A percentile compares a stretch with the other conserved stretches of the same genome.
Evolutionary conservation across 2,888 invertebrate genomes (phyloP).

Genomic region (Dasypogon diadema): DNA sequence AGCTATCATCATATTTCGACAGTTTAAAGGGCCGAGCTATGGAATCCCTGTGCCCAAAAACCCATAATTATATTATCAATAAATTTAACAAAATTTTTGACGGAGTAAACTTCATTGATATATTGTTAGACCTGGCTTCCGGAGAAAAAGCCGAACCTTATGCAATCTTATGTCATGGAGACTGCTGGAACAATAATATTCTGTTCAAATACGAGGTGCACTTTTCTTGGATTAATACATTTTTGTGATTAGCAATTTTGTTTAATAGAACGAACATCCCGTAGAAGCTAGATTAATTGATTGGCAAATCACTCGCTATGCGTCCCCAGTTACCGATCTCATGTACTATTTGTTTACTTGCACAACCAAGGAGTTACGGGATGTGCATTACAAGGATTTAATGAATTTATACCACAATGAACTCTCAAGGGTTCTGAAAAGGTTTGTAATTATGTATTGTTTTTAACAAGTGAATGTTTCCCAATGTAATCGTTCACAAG

Average conservation of each 20-base stretch:
- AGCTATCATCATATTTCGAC: constrained; percentile 60
- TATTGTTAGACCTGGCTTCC: constrained; percentile 58
- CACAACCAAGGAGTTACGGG: constrained; percentile 61
- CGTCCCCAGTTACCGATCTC: constrained; percentile 64
- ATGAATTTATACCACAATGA: constrained; percentile 62
- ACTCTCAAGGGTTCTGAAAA: constrained; percentile 59
- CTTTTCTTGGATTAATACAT: not conserved
- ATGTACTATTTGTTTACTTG: constrained; percentile 63
- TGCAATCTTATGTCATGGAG: constrained; percentile 65
- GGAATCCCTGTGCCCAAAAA: constrained; percentile 56
- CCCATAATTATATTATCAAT: constrained; percentile 55
- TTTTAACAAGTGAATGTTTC: too few species aligned
- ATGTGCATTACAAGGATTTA: constrained; percentile 59
- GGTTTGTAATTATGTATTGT: constrained; percentile 60
- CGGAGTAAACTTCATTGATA: constrained; percentile 58
- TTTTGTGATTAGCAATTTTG: too few species aligned
- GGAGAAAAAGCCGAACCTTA: constrained; percentile 62
- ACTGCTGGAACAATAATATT: constrained; percentile 67
- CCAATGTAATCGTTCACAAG: not conserved
- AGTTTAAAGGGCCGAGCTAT: constrained; percentile 59
- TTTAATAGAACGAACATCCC: constrained; percentile 56
- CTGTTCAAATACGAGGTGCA: constrained; percentile 60
- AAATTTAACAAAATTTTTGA: constrained; percentile 58
- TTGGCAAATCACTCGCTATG: constrained; percentile 65
- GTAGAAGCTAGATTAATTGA: constrained; percentile 62